Conservation (phyloP, 2,113 vertebrate species). For the Antennarius striatus region DNA sequence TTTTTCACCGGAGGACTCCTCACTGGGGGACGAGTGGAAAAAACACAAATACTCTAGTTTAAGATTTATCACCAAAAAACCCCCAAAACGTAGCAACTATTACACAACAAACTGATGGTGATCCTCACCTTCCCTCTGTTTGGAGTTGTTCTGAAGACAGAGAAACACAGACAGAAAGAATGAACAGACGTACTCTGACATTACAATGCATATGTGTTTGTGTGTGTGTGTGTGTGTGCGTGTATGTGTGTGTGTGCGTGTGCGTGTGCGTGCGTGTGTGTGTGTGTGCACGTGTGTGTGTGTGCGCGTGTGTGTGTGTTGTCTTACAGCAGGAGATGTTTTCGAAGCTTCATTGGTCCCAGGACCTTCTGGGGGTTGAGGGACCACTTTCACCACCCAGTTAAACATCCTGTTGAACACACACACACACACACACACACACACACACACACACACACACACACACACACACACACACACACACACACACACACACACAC, state of each 20-base stretch:
- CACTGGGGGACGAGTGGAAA: constrained; percentile 10
- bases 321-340: constrained; percentile 27
- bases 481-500: not conserved
- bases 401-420: constrained; percentile 71
- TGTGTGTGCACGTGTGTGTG: constrained; percentile 5
- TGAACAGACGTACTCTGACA: not conserved
- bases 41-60: not conserved
- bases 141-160: constrained; percentile 4
- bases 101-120: not conserved
- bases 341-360: constrained; percentile 27
- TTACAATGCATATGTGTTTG: not conserved
- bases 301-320: not conserved
- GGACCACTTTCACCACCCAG: constrained; percentile 76
- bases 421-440: constrained; percentile 10
- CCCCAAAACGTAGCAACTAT: too few relatives aligned
- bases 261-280: not conserved
- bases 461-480: not conserved
- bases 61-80: not conserved
- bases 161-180: constrained; percentile 6
- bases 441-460: constrained; percentile 1
- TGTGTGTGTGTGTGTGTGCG: constrained; percentile 5
- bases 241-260: not conserved
- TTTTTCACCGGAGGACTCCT: constrained; percentile 40
- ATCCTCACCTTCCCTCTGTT: constrained; percentile 43
- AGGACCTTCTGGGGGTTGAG: constrained; percentile 52